These are phyloP conservation scores for Aphidius ervi DNA, from an alignment of 1,140 invertebrate species.

Conservation along the genomic window DNA sequence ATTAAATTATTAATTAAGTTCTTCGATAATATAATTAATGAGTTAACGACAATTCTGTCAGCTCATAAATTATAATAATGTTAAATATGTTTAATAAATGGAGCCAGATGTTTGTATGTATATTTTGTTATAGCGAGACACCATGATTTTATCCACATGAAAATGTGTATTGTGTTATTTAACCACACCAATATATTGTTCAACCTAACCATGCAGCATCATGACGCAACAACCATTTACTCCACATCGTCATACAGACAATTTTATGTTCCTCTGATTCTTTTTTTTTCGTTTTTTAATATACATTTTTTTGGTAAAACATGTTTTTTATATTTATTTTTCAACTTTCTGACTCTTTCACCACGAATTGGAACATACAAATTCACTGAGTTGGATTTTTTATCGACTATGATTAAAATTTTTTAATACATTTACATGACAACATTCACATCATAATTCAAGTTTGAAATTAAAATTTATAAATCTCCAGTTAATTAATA, in stretches of 20 bases:
- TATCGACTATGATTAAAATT: constrained; percentile 13
- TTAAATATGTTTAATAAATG: background rate
- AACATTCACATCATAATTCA: constrained; percentile 7
- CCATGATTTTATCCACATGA: background rate
- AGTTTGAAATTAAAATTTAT: constrained; percentile 9
- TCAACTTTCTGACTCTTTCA: constrained; percentile 4
- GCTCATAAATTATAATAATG: no score
- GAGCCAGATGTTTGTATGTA: background rate
- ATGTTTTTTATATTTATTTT: constrained; percentile 11
- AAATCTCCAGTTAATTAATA: background rate
- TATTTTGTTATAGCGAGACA: background rate
- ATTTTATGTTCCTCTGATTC: no score
- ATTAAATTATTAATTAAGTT: background rate
- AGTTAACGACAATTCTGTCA: no score
- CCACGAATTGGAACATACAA: constrained; percentile 8
- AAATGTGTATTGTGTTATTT: background rate
- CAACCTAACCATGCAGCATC: background rate
- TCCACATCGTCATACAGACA: no score
- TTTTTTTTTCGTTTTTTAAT: no score
- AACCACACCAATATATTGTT: constrained; percentile 1
- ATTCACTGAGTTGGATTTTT: constrained; percentile 8
- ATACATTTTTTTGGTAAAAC: background rate
- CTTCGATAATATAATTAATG: no score
- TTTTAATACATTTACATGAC: background rate
- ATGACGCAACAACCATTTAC: no score